A percentile compares a stretch with the other conserved stretches of the same genome.
Evolutionary conservation across 2,888 invertebrate species (phyloP).

Genomic region (Sympetrum striolatum): DNA sequence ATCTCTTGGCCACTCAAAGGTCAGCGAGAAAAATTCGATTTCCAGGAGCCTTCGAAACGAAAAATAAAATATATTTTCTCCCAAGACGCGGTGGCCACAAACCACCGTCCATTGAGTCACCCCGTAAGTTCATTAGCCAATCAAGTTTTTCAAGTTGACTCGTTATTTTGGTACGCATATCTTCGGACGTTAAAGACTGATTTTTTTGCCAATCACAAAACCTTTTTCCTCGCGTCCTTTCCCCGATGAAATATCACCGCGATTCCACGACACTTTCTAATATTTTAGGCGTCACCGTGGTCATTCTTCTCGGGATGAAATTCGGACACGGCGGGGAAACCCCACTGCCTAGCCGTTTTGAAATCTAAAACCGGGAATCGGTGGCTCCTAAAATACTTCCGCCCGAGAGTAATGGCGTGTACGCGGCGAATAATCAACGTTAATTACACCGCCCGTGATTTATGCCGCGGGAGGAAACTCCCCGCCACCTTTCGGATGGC

Average conservation of each 20-base stretch:
- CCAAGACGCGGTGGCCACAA: neutral
- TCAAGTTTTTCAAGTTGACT: neutral
- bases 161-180: neutral
- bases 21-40: too few relatives aligned
- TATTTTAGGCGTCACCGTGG: neutral
- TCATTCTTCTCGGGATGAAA: neutral
- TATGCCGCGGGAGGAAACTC: neutral
- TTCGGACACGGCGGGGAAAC: neutral
- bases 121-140: neutral
- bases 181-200: neutral
- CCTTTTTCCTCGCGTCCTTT: neutral
- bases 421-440: neutral
- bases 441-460: neutral
- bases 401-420: too few relatives aligned
- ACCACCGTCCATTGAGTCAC: neutral
- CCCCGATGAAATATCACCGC: neutral
- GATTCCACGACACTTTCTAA: neutral
- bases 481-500: slow-evolving; percentile 10
- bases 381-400: neutral
- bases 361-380: neutral
- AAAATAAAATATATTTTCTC: neutral
- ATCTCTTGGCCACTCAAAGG: too few relatives aligned
- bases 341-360: neutral
- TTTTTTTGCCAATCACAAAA: neutral
- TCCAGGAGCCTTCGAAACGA: neutral